Percentiles rank a stretch among this genome's conserved stretches.
phyloP scores from a whole-genome alignment of 2,888 invertebrate genomes.

The Drosophila yooni region DNA sequence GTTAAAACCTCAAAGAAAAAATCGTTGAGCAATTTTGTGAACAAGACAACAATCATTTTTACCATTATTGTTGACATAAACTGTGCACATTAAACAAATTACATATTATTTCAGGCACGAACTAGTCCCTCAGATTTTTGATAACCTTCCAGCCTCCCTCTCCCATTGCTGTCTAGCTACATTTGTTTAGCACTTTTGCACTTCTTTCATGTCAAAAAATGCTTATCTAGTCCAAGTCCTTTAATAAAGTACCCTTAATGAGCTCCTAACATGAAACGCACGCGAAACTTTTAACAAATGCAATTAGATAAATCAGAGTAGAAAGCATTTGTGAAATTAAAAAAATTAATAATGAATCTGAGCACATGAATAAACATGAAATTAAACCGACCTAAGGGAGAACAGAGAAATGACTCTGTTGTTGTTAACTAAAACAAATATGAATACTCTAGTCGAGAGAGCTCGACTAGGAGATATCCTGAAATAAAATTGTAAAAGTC shows the following conservation, averaged over 20 bases:
- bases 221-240: slow-evolving; percentile 3
- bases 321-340: slow-evolving; percentile 43
- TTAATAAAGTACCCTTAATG: slow-evolving; percentile 25
- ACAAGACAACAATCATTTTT: not conserved
- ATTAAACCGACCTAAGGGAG: not conserved
- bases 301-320: slow-evolving; percentile 45
- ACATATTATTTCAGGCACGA: not conserved
- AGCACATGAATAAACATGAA: slow-evolving; percentile 9
- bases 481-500: not conserved
- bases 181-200: not conserved
- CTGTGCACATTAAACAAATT: not conserved
- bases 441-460: not conserved
- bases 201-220: not conserved
- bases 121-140: not conserved
- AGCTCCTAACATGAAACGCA: slow-evolving; percentile 33
- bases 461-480: not conserved
- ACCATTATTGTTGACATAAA: slow-evolving; percentile 1
- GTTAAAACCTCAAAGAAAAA: not conserved
- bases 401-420: not conserved
- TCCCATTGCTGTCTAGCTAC: not conserved
- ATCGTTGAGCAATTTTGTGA: not conserved
- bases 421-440: not conserved
- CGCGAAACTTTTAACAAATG: slow-evolving; percentile 36
- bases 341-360: slow-evolving; percentile 18
- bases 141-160: not conserved